phyloP scores from a whole-genome alignment of 1,140 invertebrate species.

The Eciton burchellii region DNA sequence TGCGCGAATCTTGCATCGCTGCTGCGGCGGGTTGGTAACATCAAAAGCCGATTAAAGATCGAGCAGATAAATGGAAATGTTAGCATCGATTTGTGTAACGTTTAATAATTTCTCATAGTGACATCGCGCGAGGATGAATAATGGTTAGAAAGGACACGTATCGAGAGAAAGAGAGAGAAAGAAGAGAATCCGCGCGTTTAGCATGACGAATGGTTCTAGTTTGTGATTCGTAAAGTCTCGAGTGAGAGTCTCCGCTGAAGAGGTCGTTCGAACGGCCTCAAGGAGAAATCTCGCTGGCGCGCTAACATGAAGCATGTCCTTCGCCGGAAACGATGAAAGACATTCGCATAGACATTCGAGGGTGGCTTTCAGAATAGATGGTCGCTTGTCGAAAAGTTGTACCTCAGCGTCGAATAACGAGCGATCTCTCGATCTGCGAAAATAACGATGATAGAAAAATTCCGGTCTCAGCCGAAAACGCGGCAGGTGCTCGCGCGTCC shows the following conservation, averaged over 20 bases:
- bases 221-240: neutral
- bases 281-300: slow-evolving; percentile 26
- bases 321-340: slow-evolving; percentile 54
- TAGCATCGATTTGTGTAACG: too few relatives aligned
- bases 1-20: too few relatives aligned
- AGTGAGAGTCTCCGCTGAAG: slow-evolving; percentile 18
- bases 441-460: slow-evolving; percentile 50
- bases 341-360: neutral
- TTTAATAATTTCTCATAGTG: too few relatives aligned
- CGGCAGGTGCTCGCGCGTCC: slow-evolving; percentile 57
- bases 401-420: slow-evolving; percentile 43
- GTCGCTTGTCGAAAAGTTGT: slow-evolving; percentile 56
- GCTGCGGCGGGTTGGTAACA: too few relatives aligned
- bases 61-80: too few relatives aligned
- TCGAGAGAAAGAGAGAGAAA: neutral
- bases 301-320: slow-evolving; percentile 43
- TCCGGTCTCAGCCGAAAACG: slow-evolving; percentile 21
- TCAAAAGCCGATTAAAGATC: too few relatives aligned
- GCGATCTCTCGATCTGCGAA: slow-evolving; percentile 21
- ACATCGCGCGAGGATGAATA: neutral
- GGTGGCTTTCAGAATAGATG: slow-evolving; percentile 46
- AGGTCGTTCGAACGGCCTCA: slow-evolving; percentile 23
- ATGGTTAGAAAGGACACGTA: neutral
- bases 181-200: neutral
- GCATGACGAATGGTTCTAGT: neutral